A percentile compares a stretch with the other conserved stretches of the same genome.
These are phyloP conservation scores for Melipona beecheii DNA, from an alignment of 2,888 invertebrate species.

Conservation along the genomic window DNA sequence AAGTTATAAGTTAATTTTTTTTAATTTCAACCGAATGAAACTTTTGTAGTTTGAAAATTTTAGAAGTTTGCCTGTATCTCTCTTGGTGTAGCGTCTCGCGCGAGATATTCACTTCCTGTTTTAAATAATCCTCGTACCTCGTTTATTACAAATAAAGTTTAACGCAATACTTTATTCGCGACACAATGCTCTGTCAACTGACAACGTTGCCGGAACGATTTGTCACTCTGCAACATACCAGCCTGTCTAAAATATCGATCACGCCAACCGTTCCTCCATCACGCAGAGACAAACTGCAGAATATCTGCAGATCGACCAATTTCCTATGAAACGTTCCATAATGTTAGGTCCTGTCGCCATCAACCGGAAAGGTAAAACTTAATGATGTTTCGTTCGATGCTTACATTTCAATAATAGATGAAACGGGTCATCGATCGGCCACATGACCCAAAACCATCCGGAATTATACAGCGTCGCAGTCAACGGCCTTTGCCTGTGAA, in stretches of 20 bases:
- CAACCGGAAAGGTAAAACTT: slow-evolving; percentile 18
- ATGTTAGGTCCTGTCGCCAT: neutral
- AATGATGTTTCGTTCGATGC: slow-evolving; percentile 18
- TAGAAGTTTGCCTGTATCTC: neutral
- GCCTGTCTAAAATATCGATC: slow-evolving; percentile 6
- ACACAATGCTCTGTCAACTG: neutral
- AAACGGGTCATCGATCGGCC: slow-evolving; percentile 59
- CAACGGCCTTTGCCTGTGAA: slow-evolving; percentile 40
- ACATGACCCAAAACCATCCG: slow-evolving; percentile 55
- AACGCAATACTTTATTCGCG: neutral
- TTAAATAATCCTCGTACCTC: neutral
- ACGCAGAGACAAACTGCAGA: neutral
- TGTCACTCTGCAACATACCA: neutral
- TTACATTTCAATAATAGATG: slow-evolving; percentile 58
- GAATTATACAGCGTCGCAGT: slow-evolving; percentile 36
- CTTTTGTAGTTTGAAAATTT: neutral
- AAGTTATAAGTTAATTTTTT: neutral
- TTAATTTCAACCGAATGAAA: neutral
- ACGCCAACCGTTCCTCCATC: neutral
- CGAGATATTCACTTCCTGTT: neutral
- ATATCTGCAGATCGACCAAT: neutral
- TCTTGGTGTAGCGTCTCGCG: neutral
- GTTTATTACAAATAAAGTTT: neutral
- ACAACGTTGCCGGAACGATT: neutral
- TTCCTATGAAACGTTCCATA: neutral